These are phyloP conservation scores for Euphydryas editha DNA, from an alignment of 2,888 invertebrate species.

Conservation along the genomic window DNA sequence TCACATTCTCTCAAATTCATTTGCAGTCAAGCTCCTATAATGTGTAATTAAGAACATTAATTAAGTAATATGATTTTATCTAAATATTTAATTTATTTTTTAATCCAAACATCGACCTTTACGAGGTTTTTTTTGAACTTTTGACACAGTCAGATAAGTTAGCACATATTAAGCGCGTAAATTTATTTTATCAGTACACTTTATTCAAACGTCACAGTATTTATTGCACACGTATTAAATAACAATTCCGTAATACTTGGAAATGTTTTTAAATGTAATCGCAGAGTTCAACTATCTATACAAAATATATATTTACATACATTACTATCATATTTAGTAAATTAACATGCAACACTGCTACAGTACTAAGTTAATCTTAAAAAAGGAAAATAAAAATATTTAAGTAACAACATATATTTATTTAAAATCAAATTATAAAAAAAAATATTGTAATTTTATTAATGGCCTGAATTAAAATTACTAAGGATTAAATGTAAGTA, in stretches of 20 bases:
- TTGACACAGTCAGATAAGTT: conserved; percentile 17
- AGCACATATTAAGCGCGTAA: neutral
- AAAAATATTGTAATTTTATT: too few relatives aligned
- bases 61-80: conserved; percentile 14
- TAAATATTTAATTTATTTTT: conserved; percentile 16
- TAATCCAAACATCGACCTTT: conserved; percentile 13
- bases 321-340: too few relatives aligned
- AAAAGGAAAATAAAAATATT: too few relatives aligned
- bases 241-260: neutral
- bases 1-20: neutral
- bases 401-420: too few relatives aligned
- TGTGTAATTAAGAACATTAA: conserved; percentile 2
- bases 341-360: neutral
- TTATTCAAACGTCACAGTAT: conserved; percentile 6
- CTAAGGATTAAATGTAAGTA: too few relatives aligned
- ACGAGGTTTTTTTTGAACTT: conserved; percentile 15
- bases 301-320: too few relatives aligned
- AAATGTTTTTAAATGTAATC: neutral
- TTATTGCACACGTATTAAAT: neutral
- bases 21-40: neutral
- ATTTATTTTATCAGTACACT: conserved; percentile 12
- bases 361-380: neutral
- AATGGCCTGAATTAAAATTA: too few relatives aligned
- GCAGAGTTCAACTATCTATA: neutral
- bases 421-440: too few relatives aligned